phyloP scores from a whole-genome alignment of 2,888 invertebrate species.

The Trisateles emortualis region DNA sequence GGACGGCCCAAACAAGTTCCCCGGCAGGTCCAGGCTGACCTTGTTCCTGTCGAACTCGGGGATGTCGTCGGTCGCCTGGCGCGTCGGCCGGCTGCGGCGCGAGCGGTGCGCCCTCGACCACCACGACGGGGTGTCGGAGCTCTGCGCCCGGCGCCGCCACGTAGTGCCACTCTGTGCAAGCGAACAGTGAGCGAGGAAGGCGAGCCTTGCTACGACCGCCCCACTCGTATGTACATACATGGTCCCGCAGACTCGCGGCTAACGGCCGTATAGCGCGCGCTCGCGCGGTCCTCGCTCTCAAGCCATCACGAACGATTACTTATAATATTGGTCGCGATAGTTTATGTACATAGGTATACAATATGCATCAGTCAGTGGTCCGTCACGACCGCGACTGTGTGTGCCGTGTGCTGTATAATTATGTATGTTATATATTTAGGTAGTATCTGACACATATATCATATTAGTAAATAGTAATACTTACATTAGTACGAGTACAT shows the following conservation, averaged over 20 bases:
- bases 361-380: too few relatives aligned
- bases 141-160: slow-evolving; percentile 58
- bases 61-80: slow-evolving; percentile 80
- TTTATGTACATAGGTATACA: too few relatives aligned
- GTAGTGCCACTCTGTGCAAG: slow-evolving; percentile 69
- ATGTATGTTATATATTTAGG: too few relatives aligned
- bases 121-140: slow-evolving; percentile 22
- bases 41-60: slow-evolving; percentile 88
- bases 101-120: slow-evolving; percentile 14
- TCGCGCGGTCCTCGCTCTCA: not conserved
- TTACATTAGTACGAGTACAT: slow-evolving; percentile 6
- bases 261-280: too few relatives aligned
- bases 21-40: slow-evolving; percentile 90
- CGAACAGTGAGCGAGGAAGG: slow-evolving; percentile 7
- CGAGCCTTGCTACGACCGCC: too few relatives aligned
- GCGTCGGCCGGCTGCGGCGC: slow-evolving; percentile 15
- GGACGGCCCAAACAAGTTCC: slow-evolving; percentile 89
- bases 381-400: too few relatives aligned
- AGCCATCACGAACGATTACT: not conserved
- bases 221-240: not conserved
- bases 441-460: too few relatives aligned
- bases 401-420: too few relatives aligned
- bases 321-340: too few relatives aligned
- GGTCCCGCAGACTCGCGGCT: too few relatives aligned
- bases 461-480: too few relatives aligned